These are phyloP conservation scores for Palythoa grandis DNA, from an alignment of 92 coral and sea anemone species.

Conservation along the genomic window DNA sequence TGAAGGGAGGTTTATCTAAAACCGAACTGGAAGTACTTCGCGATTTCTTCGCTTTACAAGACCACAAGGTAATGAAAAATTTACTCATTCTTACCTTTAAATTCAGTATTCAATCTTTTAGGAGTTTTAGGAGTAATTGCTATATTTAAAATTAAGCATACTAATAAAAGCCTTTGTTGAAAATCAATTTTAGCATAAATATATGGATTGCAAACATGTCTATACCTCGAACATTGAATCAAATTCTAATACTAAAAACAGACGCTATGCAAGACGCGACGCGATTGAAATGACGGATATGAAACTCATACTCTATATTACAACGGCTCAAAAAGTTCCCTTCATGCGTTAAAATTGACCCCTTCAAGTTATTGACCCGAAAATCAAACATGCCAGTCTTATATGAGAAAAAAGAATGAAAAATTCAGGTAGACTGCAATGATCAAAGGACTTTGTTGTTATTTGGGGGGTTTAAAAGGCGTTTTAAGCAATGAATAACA, in stretches of 20 bases:
- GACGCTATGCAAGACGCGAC: conserved; percentile 2
- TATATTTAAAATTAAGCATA: neutral
- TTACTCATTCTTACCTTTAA: neutral
- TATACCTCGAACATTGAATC: neutral
- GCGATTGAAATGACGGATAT: neutral
- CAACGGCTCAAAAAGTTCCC: neutral
- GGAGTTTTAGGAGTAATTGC: neutral
- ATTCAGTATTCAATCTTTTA: neutral
- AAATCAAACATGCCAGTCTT: conserved; percentile 13
- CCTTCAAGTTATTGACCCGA: neutral
- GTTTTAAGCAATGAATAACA: neutral
- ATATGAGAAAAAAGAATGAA: neutral
- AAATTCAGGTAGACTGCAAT: neutral
- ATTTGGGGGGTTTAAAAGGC: neutral
- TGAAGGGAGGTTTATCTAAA: too few relatives aligned
- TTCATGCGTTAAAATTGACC: conserved; percentile 17
- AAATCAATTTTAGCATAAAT: neutral
- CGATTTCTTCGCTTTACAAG: neutral
- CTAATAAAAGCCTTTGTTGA: neutral
- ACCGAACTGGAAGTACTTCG: neutral
- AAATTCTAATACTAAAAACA: neutral
- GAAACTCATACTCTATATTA: neutral
- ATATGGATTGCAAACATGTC: neutral
- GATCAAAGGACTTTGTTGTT: neutral
- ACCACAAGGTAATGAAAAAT: neutral